Percentiles rank a stretch among this genome's conserved stretches.
These are phyloP conservation scores for Hemaris fuciformis DNA, from an alignment of 2,888 invertebrate genomes.

Conservation along the genomic window DNA sequence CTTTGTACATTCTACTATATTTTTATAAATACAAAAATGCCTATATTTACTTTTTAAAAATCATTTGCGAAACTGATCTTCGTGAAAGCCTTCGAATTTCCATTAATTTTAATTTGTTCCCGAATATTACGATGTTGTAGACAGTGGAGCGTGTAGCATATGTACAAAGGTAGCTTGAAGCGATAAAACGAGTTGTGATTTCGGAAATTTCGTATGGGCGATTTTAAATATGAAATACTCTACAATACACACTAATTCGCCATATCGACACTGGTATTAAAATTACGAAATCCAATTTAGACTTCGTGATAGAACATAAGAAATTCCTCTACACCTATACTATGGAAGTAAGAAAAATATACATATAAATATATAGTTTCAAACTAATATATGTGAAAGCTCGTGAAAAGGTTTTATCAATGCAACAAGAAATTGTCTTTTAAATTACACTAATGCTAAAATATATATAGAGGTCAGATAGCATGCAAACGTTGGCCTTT, in stretches of 20 bases:
- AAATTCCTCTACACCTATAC: conserved; percentile 43
- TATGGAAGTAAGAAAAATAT: conserved; percentile 78
- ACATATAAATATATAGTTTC: conserved; percentile 46
- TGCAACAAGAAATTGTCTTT: conserved; percentile 74
- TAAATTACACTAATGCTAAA: conserved; percentile 59
- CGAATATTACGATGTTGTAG: conserved; percentile 37
- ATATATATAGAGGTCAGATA: conserved; percentile 29
- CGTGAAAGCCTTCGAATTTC: conserved; percentile 8
- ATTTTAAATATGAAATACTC: not conserved
- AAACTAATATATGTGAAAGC: conserved; percentile 75
- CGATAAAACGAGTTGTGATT: not conserved
- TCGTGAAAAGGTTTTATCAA: conserved; percentile 71
- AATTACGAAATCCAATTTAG: not conserved
- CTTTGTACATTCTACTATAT: conserved; percentile 26
- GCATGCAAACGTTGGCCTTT: not conserved
- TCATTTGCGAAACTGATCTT: conserved; percentile 9
- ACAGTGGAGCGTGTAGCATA: conserved; percentile 6
- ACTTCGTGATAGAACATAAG: conserved; percentile 4
- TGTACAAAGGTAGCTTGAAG: conserved; percentile 7
- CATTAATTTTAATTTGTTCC: conserved; percentile 61
- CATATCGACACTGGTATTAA: not conserved
- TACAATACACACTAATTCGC: not conserved
- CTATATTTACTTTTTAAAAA: conserved; percentile 16
- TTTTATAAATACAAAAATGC: conserved; percentile 24
- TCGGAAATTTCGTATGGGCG: not conserved